These are phyloP conservation scores for Lottia scabra DNA, from an alignment of 2,888 invertebrate genomes.

Conservation along the genomic window DNA sequence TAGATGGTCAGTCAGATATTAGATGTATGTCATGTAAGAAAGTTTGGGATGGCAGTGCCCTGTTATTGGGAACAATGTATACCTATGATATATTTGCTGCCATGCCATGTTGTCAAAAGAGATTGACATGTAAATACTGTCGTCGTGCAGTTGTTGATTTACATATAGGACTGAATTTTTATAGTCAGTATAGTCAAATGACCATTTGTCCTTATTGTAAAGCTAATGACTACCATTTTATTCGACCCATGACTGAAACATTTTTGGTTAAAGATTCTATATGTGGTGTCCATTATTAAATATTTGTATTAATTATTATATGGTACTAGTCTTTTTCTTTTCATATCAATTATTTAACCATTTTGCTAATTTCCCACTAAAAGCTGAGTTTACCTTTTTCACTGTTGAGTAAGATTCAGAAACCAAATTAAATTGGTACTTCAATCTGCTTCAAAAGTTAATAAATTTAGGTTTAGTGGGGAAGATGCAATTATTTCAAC, in stretches of 20 bases:
- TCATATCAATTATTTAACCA: too few relatives aligned
- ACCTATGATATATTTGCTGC: slow-evolving; percentile 98
- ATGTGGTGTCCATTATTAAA: slow-evolving; percentile 49
- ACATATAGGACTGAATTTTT: slow-evolving; percentile 85
- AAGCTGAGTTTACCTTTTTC: too few relatives aligned
- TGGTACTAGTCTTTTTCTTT: too few relatives aligned
- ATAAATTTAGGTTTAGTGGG: too few relatives aligned
- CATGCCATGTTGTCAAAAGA: slow-evolving; percentile 93
- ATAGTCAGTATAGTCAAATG: slow-evolving; percentile 88
- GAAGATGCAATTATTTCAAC: too few relatives aligned
- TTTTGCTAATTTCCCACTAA: too few relatives aligned
- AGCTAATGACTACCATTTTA: slow-evolving; percentile 92
- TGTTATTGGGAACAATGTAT: slow-evolving; percentile 97
- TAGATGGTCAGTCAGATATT: slow-evolving; percentile 80
- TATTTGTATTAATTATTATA: slow-evolving; percentile 1
- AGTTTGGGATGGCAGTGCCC: slow-evolving; percentile 82
- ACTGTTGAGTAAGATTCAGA: too few relatives aligned
- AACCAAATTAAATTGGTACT: too few relatives aligned
- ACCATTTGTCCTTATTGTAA: slow-evolving; percentile 93
- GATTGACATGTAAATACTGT: slow-evolving; percentile 94
- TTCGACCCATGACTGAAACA: slow-evolving; percentile 79
- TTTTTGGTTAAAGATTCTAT: slow-evolving; percentile 54
- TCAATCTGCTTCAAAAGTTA: too few relatives aligned
- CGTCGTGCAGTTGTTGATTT: slow-evolving; percentile 88
- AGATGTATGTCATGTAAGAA: slow-evolving; percentile 62